A percentile compares a stretch with the other conserved stretches of the same genome.
Conservation (phyloP, 2,113 vertebrate genomes). For the Phainopepla nitens region DNA sequence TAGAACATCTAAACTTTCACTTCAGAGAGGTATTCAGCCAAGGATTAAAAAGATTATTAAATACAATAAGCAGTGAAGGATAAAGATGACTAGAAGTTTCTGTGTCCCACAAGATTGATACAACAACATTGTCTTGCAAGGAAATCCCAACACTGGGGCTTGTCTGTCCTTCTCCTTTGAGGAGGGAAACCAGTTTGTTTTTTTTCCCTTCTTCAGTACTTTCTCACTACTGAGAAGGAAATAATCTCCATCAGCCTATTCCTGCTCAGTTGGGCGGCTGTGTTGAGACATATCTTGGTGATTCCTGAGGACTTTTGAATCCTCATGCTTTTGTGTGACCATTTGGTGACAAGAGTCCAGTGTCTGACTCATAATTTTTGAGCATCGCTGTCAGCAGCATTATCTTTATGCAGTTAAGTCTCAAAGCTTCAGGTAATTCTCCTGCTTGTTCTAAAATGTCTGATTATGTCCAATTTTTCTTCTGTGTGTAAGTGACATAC, state of each 20-base stretch:
- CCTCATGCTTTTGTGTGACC: neutral
- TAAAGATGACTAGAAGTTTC: neutral
- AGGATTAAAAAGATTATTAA: neutral
- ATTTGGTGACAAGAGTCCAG: neutral
- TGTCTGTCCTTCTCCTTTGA: neutral
- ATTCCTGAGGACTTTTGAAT: neutral
- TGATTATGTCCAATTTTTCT: neutral
- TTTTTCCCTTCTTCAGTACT: neutral
- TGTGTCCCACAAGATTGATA: neutral
- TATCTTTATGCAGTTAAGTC: neutral
- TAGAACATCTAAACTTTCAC: neutral
- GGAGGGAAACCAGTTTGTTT: neutral
- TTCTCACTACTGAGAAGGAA: neutral
- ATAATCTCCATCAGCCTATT: neutral
- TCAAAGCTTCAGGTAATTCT: neutral
- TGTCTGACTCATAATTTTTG: neutral
- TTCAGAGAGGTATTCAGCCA: neutral
- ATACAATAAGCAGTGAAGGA: neutral
- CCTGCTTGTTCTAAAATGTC: neutral
- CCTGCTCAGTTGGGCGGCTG: neutral
- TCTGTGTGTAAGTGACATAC: neutral
- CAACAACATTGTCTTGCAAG: neutral
- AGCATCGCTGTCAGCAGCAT: neutral
- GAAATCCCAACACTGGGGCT: neutral
- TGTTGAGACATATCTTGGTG: neutral